Percentiles rank a stretch among this genome's conserved stretches.
Evolutionary conservation across 2,888 invertebrate species (phyloP).

Genomic region (Andricus curvator): DNA sequence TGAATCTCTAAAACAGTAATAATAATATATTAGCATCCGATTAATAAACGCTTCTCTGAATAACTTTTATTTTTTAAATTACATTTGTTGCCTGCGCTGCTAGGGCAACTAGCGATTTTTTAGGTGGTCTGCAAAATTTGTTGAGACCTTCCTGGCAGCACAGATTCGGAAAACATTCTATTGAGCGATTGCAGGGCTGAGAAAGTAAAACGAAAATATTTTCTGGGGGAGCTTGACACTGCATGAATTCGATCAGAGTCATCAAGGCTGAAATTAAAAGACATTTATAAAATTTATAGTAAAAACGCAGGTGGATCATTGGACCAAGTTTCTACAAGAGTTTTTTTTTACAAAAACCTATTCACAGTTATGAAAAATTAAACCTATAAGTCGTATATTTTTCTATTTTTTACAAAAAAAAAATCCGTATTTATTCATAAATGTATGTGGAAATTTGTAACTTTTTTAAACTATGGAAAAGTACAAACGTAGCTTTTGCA

Average conservation of each 20-base stretch:
- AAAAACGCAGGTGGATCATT: neutral
- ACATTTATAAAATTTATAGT: slow-evolving; percentile 15
- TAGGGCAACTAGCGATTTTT: slow-evolving; percentile 84
- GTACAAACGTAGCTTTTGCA: too few species aligned
- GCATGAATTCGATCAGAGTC: slow-evolving; percentile 81
- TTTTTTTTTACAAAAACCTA: too few species aligned
- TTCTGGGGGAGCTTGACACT: slow-evolving; percentile 86
- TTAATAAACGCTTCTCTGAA: neutral
- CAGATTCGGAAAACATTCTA: slow-evolving; percentile 89
- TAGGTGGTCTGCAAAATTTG: slow-evolving; percentile 87
- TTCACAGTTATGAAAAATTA: too few species aligned
- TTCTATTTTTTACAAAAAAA: too few species aligned
- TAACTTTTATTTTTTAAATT: slow-evolving; percentile 10
- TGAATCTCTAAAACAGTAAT: slow-evolving; percentile 51
- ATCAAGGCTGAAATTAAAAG: slow-evolving; percentile 62
- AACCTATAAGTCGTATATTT: too few species aligned
- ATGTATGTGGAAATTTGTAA: too few species aligned
- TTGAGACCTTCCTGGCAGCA: slow-evolving; percentile 89
- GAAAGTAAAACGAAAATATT: slow-evolving; percentile 86
- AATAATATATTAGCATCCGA: neutral
- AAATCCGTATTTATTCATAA: too few species aligned
- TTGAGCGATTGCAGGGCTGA: slow-evolving; percentile 84
- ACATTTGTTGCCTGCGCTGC: slow-evolving; percentile 84
- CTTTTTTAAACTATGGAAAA: too few species aligned
- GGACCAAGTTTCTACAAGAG: too few species aligned